Conservation (phyloP, 2,888 invertebrate genomes). For the Polietes domitor region DNA sequence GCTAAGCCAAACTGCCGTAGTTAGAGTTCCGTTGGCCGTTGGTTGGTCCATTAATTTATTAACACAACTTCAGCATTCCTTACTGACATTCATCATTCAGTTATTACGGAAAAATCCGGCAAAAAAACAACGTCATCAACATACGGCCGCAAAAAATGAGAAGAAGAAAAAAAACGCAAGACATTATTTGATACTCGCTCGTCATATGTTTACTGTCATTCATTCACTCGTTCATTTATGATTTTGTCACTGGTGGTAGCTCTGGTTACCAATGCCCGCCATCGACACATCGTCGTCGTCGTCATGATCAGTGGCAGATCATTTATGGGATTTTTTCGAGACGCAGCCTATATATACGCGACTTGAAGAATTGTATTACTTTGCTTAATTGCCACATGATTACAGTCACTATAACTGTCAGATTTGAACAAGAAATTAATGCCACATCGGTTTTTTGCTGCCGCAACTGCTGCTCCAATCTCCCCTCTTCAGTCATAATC, state of each 20-base stretch:
- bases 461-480: background rate
- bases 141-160: too few relatives aligned
- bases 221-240: conserved; percentile 49
- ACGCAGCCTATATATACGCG: background rate
- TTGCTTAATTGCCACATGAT: conserved; percentile 66
- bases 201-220: conserved; percentile 62
- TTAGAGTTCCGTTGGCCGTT: conserved; percentile 15
- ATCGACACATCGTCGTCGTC: conserved; percentile 32
- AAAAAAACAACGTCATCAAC: conserved; percentile 50
- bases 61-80: conserved; percentile 44
- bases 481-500: background rate
- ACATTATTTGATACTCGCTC: conserved; percentile 22
- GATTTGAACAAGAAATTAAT: conserved; percentile 57
- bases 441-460: conserved; percentile 49
- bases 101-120: conserved; percentile 9
- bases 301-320: conserved; percentile 57
- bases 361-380: conserved; percentile 24
- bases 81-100: conserved; percentile 32
- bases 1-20: background rate
- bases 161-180: conserved; percentile 9
- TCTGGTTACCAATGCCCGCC: conserved; percentile 56
- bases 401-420: conserved; percentile 65
- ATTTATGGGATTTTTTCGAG: conserved; percentile 53
- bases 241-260: conserved; percentile 18
- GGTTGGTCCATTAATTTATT: conserved; percentile 29